Base-by-base conservation (phyloP, 2,888 invertebrate species). In the Dynastes maya region DNA sequence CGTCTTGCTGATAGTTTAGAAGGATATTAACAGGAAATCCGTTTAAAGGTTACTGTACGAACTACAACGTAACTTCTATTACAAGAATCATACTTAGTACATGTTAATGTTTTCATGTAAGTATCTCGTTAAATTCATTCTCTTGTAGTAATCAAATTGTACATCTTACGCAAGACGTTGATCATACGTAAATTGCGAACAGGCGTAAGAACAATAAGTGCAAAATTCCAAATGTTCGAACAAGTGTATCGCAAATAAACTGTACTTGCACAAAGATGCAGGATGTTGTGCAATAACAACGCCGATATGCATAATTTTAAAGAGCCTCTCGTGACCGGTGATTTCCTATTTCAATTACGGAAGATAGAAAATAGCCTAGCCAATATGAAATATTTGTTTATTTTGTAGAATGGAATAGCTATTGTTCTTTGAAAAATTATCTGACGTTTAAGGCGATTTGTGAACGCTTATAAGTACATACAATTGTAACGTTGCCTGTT, bases 201-300 rank as follows among this genome's bases (percentile, higher is more conserved):
- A 32, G 11, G 49, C 5, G 27, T 9, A 49, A 8, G 49, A 51
- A 68, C 68, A 68, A 51, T 68, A 51, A 51, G 13, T 40, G 11
- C 22, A 68, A 49, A 51, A 51, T 22, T 68, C 22, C 49, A 68
- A 68, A 13, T 27, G 51, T 68, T 29, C 11, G 11, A 32, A 49
- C 49, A 68, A 51, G 29, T 68, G 5, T 27, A 16, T 16, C 11
- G 67, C 27, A 49, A 68, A 49, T 68, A 68, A 68, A 51, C 49
- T 27, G 27, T 67, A 49, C n/a, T n/a, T 68, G 32, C 13, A 22
- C 49, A 68, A 29, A 49, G 51, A 68, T 68, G 13, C 22, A 51
- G 68, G 68, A 68, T 68, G 51, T 68, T 68, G 27, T 4, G 68
- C 68, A 68, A 68, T 22, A 68, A 68, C 29, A 13, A 11, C n/a